Percentiles rank a stretch among this genome's conserved stretches.
These are phyloP conservation scores for Cremastinae sp. DNA, from an alignment of 2,888 invertebrate genomes.

Conservation along the genomic window DNA sequence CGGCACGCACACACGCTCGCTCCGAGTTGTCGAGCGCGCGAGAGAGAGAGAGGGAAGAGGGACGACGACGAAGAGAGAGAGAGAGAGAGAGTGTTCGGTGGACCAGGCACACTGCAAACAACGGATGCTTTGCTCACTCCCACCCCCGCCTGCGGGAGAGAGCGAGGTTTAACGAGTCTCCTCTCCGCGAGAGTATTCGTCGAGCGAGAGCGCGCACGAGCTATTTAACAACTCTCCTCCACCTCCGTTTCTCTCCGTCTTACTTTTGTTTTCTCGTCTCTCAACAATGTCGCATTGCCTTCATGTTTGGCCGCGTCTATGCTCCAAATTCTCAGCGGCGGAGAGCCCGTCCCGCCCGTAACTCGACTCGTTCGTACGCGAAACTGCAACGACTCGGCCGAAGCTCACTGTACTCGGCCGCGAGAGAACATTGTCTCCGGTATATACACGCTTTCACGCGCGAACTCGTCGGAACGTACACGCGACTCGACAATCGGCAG, in stretches of 20 bases:
- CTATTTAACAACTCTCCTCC: constrained; percentile 36
- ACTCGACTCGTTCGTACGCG: not conserved
- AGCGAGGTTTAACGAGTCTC: constrained; percentile 51
- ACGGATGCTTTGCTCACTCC: constrained; percentile 54
- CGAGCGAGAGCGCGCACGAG: constrained; percentile 38
- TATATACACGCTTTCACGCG: constrained; percentile 51
- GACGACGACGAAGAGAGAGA: constrained; percentile 25
- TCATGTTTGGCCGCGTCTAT: constrained; percentile 9
- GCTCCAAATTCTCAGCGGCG: not conserved
- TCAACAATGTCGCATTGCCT: constrained; percentile 42
- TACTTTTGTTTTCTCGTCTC: constrained; percentile 10
- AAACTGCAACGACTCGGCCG: constrained; percentile 22
- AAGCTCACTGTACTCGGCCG: constrained; percentile 40
- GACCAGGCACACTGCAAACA: constrained; percentile 45
- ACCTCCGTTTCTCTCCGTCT: constrained; percentile 36
- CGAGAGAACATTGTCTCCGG: constrained; percentile 43
- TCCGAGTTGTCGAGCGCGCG: constrained; percentile 6
- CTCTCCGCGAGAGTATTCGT: constrained; percentile 41
- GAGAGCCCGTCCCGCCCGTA: not conserved
- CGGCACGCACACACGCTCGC: constrained; percentile 10
- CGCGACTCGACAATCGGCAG: constrained; percentile 43
- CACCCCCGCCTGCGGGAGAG: constrained; percentile 59
- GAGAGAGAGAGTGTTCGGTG: constrained; percentile 24
- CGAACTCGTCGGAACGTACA: constrained; percentile 47
- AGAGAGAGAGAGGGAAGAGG: constrained; percentile 3